Evolutionary conservation across 2,888 invertebrate genomes (phyloP), one percentile per base, ranked within the genome.

Genomic region (Atethmia centrago): DNA sequence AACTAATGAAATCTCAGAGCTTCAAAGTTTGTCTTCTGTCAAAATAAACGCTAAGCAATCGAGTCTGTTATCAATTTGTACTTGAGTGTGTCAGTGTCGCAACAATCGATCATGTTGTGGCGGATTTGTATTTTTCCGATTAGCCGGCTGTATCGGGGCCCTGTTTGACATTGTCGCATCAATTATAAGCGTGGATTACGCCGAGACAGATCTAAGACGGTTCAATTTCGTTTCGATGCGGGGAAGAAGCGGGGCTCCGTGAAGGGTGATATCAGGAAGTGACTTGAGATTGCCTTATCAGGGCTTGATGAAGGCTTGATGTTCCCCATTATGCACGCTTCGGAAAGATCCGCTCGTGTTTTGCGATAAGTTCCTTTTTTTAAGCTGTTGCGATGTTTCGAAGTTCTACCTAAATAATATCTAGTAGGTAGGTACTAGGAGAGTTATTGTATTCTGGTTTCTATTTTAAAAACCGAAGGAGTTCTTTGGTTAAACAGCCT

Each of bases 131-230:
- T 95, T 95, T 95, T 95, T 96, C 94, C 95, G 95, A 95, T 95
- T 95, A 94, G 93, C 83, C 79, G 83, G 83, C 92, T 93, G 93
- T 94, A 93, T 93, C 93, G 90, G 91, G 89, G 89, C 92, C 89
- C 92, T 92, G 91, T 93, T 95, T 95, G 96, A 96, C 95, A 94
- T 94, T 93, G 95, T 93, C 94, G 93, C 96, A 96, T 96, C 96
- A 96, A 96, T 96, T 96, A 96, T 95, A 95, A 95, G 93, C 93
- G 89, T 89, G 96, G 96, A 94, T 96, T 96, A 96, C 93, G 83
- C 82, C 84, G 90, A 92, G 96, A 96, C 96, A 95, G 95, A 93
- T 94, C 92, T 93, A 91, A 95, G 95, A 93, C 95, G 95, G 95
- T 95, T 95, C 95, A 95, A 95, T 95, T 95, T 94, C 92, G 92